Evolutionary conservation across 2,113 vertebrate species (phyloP).

Genomic region (Manacus vitellinus): DNA sequence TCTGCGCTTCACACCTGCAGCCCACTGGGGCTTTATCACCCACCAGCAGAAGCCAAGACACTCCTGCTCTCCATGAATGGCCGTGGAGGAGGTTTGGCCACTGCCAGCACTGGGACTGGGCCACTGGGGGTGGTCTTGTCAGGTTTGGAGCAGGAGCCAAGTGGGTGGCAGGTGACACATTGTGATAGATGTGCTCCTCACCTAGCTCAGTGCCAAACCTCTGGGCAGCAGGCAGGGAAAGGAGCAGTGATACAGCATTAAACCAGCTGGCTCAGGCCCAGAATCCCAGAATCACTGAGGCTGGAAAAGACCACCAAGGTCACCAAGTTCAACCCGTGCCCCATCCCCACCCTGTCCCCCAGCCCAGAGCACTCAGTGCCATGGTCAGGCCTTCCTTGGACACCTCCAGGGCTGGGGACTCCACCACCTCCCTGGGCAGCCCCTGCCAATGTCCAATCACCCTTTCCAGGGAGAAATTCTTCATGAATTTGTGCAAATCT

Average conservation of each 20-base stretch:
- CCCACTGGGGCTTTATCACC: not conserved
- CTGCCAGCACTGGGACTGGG: not conserved
- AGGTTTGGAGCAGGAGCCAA: not conserved
- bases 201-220: not conserved
- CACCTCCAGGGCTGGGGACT: not conserved
- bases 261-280: not conserved
- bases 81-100: not conserved
- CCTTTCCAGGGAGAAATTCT: not conserved
- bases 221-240: not conserved
- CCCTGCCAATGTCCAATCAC: fast-evolving
- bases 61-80: fast-evolving
- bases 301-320: fast-evolving
- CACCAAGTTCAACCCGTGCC: fast-evolving
- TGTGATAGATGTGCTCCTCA: not conserved
- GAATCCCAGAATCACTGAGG: not conserved
- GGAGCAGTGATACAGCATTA: not conserved
- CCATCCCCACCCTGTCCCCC: fast-evolving
- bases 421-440: not conserved
- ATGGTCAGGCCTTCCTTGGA: not conserved
- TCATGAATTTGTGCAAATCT: not conserved
- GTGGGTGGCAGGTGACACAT: not conserved
- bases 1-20: not conserved
- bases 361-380: not conserved
- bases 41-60: not conserved
- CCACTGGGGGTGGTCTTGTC: not conserved